These are phyloP conservation scores for Sebastes cheni DNA, from an alignment of 2,797 vertebrate genomes.

Conservation along the genomic window DNA sequence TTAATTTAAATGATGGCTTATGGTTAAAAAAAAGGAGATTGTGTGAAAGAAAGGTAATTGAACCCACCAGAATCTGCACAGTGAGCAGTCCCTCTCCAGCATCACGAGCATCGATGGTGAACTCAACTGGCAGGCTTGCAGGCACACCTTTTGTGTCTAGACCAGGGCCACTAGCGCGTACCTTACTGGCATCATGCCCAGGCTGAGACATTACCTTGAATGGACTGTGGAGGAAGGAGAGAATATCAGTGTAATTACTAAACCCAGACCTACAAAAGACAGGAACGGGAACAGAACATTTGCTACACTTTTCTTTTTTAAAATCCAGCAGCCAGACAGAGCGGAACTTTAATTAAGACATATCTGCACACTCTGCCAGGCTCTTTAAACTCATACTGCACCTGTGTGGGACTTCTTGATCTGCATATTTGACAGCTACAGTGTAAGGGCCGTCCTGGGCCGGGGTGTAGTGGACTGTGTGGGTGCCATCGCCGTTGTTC, in stretches of 20 bases:
- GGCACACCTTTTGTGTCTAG: constrained; percentile 91
- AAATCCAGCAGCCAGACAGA: constrained; percentile 22
- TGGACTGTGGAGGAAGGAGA: constrained; percentile 80
- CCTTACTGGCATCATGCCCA: constrained; percentile 95
- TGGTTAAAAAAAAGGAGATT: background rate
- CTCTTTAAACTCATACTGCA: constrained; percentile 58
- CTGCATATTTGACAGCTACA: constrained; percentile 90
- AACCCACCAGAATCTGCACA: constrained; percentile 93
- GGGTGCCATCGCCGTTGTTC: constrained; percentile 92
- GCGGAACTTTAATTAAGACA: constrained; percentile 42
- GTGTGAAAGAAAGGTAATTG: background rate
- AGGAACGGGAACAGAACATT: constrained; percentile 30
- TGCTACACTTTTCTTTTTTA: background rate
- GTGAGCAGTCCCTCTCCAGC: constrained; percentile 95
- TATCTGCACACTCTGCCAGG: constrained; percentile 11
- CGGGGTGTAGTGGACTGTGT: constrained; percentile 94
- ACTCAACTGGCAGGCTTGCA: constrained; percentile 94
- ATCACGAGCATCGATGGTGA: constrained; percentile 95
- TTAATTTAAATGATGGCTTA: background rate
- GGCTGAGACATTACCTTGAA: constrained; percentile 95
- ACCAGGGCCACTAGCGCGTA: constrained; percentile 93
- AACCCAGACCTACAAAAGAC: constrained; percentile 17
- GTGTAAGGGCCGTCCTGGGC: constrained; percentile 93
- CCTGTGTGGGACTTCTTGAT: constrained; percentile 96
- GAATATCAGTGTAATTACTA: constrained; percentile 39